A percentile compares a stretch with the other conserved stretches of the same genome.
These are phyloP conservation scores for Amiota communis DNA, from an alignment of 2,888 invertebrate species.

Conservation along the genomic window DNA sequence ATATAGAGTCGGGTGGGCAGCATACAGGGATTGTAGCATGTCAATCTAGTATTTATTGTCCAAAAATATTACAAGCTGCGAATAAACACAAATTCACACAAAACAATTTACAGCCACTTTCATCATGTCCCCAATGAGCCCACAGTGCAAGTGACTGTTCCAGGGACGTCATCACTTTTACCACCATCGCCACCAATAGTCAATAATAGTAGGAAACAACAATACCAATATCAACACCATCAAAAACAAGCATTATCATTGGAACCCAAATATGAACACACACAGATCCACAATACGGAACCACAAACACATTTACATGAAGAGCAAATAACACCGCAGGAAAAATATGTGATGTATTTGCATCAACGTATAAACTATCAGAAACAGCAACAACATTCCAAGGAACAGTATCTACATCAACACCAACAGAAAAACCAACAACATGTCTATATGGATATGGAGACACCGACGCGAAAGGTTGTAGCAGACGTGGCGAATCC, in stretches of 20 bases:
- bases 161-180: conserved; percentile 16
- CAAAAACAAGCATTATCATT: conserved; percentile 14
- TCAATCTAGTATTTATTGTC: conserved; percentile 37
- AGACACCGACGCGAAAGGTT: conserved; percentile 44
- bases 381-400: conserved; percentile 49
- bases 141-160: conserved; percentile 44
- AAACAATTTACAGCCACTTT: conserved; percentile 50
- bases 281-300: conserved; percentile 44
- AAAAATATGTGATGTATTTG: conserved; percentile 71
- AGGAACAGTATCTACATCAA: conserved; percentile 43
- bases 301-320: conserved; percentile 43
- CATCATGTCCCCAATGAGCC: conserved; percentile 56
- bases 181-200: conserved; percentile 35
- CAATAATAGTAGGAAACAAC: conserved; percentile 54
- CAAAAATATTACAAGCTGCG: conserved; percentile 9
- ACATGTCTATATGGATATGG: conserved; percentile 36
- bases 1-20: conserved; percentile 44
- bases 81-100: conserved; percentile 16
- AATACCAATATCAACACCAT: conserved; percentile 38
- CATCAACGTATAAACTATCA: conserved; percentile 68
- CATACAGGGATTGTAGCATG: not conserved
- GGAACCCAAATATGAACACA: conserved; percentile 43
- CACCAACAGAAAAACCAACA: conserved; percentile 44
- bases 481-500: not conserved
- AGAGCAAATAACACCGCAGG: conserved; percentile 69